Base-by-base conservation (phyloP, 2,888 invertebrate genomes). In the Alloplasta piceator region DNA sequence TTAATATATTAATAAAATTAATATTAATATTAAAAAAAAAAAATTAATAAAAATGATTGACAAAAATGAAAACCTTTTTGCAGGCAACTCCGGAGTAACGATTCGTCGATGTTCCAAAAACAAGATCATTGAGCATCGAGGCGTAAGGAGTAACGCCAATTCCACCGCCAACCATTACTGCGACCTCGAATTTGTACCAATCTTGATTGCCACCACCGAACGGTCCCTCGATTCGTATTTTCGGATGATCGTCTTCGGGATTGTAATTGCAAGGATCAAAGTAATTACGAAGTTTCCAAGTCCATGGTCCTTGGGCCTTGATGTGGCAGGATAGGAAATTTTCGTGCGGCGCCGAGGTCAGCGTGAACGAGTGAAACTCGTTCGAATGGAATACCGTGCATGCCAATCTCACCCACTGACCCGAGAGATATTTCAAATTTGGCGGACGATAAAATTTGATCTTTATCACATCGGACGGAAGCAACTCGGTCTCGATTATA, bases 141-240 rank as follows among this genome's bases (percentile, higher is more conserved):
- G 98, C 98, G 90, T 99, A 99, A 0, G 99, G 99, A 0, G 99
- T 99, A 0, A 99, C 98, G 0, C 98, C 98, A 85, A 99, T 99
- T 6, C 98, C 98, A 36, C 98, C 98, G 0, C 98, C 98, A 4
- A 98, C 98, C 98, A 98, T 98, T 9, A 98, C 98, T 0, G 98
- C 98, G 7, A 98, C 98, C 91, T 98, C 98, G 90, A 98, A 98
- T 92, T 98, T 98, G 93, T 98, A 98, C 98, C 98, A 98, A 92
- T 98, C 98, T 91, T 99, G 98, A 93, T 99, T 99, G 9, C 98
- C 99, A 10, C 98, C 98, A 3, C 98, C 98, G 86, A 98, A 99
- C 0, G 99, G 99, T 6, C 98, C 98, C 92, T 98, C 98, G 80
- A 99, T 95, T 72, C 98, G 95, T 82, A 97, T 96, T 91, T 97